Base-by-base conservation (phyloP, 2,113 vertebrate species). In the Chloropsis hardwickii region DNA sequence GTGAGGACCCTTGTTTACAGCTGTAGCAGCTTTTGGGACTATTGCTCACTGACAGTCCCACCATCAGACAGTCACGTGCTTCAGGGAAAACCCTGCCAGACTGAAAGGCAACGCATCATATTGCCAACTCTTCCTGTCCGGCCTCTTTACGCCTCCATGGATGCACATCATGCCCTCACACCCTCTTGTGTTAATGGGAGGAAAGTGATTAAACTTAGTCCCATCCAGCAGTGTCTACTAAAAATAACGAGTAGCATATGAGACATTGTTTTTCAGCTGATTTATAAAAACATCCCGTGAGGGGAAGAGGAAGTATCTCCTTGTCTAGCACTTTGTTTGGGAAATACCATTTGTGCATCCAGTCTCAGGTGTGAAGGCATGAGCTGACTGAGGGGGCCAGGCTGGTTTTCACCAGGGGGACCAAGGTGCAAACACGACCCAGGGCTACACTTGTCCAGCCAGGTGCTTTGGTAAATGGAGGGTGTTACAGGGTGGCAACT, bases 371-470 rank as follows among this genome's bases (percentile, higher is more conserved):
- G 39, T 33, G 42, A 65, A 22, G 29, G 14, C 2, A 2, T 61
- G 87, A 91, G 45, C 64, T 53, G 71, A 66, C 70, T 0, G 0
- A 37, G 28, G 35, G 33, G 14, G 12, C 16, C 0, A 1, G 66
- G 14, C 29, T 57, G 50, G 10, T 90, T 89, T 76, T 89, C 4
- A 8, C 29, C 12, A 5, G 5, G 12, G 10, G 0, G 1, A 62
- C 45, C 31, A 7, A 2, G 3, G 25, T 2, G 18, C 0, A 4
- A 76, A 45, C 0, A 6, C 0, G 0, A 27, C 25, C 24, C 0
- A 0, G 17, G 16, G 24, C 40, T 37, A 33, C 54, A 5, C 44
- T 20, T 74, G 44, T 40, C n/a, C 23, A 40, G 45, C 10, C 62
- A 53, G 25, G 42, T 42, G 37, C 53, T 2, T 4, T 58, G 60